Percentiles rank a stretch among this genome's conserved stretches.
Conservation (phyloP, 2,797 vertebrate species). For the Lemur catta region DNA sequence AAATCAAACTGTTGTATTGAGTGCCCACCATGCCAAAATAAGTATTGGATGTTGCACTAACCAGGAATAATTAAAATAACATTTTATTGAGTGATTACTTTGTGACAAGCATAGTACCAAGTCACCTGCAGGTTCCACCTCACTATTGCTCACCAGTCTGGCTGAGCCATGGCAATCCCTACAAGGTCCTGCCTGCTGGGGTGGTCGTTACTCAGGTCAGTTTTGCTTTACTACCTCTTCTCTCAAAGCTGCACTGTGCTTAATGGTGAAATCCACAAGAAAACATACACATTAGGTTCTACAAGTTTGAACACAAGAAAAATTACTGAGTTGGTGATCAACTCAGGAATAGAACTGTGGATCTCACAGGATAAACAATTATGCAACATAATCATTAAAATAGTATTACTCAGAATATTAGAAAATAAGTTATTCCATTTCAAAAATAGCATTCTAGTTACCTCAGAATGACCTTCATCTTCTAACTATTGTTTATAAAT, state of each 20-base stretch:
- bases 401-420: neutral
- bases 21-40: neutral
- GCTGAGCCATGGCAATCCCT: fast-evolving
- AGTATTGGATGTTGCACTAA: fast-evolving
- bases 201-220: too few species aligned
- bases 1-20: neutral
- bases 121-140: neutral
- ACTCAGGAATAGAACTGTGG: neutral
- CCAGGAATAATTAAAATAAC: neutral
- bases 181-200: fast-evolving
- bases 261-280: neutral
- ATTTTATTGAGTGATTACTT: neutral
- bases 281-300: neutral
- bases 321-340: neutral
- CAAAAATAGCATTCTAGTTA: neutral
- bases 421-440: neutral
- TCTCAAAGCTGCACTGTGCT: neutral
- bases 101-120: neutral
- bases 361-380: neutral
- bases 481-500: neutral
- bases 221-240: neutral
- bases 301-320: neutral
- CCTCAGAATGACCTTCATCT: neutral
- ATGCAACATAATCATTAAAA: neutral
- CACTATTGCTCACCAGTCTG: fast-evolving